phyloP scores from a whole-genome alignment of 2,797 vertebrate species.

The Muscicapa striata region DNA sequence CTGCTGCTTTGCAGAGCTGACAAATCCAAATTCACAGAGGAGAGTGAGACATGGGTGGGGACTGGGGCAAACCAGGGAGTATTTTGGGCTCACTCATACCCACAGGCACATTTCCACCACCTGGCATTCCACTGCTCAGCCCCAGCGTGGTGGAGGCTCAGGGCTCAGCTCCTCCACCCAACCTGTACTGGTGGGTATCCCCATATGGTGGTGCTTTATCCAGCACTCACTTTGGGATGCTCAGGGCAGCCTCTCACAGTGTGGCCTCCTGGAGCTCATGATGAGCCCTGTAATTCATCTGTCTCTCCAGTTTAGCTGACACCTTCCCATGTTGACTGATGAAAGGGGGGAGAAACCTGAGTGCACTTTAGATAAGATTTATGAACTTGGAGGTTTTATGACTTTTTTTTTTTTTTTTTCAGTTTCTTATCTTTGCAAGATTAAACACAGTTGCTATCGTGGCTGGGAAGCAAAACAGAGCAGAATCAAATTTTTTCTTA shows the following conservation, averaged over 20 bases:
- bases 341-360: constrained; percentile 18
- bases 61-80: neutral
- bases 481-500: constrained; percentile 30
- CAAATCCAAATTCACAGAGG: neutral
- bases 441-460: constrained; percentile 20
- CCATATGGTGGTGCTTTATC: neutral
- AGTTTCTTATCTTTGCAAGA: constrained; percentile 46
- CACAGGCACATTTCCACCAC: neutral
- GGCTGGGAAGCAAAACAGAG: constrained; percentile 41
- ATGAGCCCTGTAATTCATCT: neutral
- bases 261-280: neutral
- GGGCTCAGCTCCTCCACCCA: neutral
- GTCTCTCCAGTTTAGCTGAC: constrained; percentile 1
- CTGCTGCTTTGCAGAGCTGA: neutral
- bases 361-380: constrained; percentile 48
- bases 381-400: neutral
- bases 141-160: neutral
- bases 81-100: neutral
- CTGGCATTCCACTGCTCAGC: neutral
- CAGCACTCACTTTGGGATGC: accelerated
- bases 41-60: neutral
- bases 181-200: neutral
- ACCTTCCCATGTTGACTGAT: neutral
- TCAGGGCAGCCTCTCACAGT: neutral
- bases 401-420: neutral